These are phyloP conservation scores for Gymnoscelis rufifasciata DNA, from an alignment of 2,888 invertebrate genomes.

Conservation along the genomic window DNA sequence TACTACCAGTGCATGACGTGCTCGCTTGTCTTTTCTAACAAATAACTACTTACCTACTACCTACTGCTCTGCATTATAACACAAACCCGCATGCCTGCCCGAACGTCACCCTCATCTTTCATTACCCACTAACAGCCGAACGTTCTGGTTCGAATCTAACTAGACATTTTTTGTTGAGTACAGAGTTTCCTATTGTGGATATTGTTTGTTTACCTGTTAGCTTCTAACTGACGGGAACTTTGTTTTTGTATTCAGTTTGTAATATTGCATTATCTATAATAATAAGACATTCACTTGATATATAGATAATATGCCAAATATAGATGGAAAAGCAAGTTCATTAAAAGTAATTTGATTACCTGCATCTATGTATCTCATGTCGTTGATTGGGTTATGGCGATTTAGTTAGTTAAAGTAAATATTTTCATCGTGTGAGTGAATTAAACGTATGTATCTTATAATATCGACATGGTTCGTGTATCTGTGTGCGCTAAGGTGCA, in stretches of 20 bases:
- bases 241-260: no score
- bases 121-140: conserved; percentile 2
- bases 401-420: conserved; percentile 23
- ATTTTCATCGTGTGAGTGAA: conserved; percentile 52
- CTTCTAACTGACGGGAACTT: no score
- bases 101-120: conserved; percentile 23
- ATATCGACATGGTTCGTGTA: conserved; percentile 41
- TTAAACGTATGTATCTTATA: conserved; percentile 53
- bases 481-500: conserved; percentile 51
- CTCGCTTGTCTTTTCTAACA: conserved; percentile 50
- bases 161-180: neutral
- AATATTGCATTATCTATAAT: no score
- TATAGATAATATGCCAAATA: no score
- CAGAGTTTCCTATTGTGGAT: neutral
- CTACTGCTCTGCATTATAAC: conserved; percentile 30
- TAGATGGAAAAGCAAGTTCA: no score
- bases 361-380: no score
- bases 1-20: conserved; percentile 69
- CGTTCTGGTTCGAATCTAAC: conserved; percentile 18
- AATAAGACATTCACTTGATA: no score
- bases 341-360: no score
- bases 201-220: neutral
- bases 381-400: neutral
- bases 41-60: conserved; percentile 35
- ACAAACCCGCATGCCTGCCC: conserved; percentile 5